Evolutionary conservation across 2,113 vertebrate genomes (phyloP).

Genomic region (Chaenocephalus aceratus): DNA sequence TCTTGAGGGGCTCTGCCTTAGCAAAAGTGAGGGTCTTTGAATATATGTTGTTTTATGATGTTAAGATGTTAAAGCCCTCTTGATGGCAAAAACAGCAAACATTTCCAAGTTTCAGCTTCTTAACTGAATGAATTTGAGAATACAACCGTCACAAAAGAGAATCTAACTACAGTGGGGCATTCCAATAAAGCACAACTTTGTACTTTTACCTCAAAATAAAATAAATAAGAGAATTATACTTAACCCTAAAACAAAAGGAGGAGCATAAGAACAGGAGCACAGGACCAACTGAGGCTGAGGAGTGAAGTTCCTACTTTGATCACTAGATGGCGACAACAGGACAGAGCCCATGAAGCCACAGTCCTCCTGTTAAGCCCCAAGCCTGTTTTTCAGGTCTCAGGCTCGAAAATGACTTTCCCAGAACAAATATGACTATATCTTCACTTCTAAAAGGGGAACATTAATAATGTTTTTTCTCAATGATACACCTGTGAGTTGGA

Average conservation of each 20-base stretch:
- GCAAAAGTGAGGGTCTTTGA: background rate
- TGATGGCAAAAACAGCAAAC: too few relatives aligned
- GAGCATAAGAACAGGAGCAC: too few relatives aligned
- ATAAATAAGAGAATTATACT: background rate
- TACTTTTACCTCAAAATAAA: background rate
- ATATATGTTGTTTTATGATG: background rate
- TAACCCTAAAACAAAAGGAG: background rate
- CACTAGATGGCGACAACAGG: conserved; percentile 47
- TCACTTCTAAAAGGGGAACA: too few relatives aligned
- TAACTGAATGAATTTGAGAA: background rate
- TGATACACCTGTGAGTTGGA: too few relatives aligned
- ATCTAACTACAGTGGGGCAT: background rate
- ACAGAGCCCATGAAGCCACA: background rate
- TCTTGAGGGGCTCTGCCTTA: background rate
- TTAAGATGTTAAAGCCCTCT: background rate
- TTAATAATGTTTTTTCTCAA: too few relatives aligned
- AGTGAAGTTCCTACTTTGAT: background rate
- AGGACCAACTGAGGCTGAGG: background rate
- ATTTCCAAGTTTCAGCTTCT: background rate
- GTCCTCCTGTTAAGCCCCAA: too few relatives aligned
- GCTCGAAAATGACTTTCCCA: too few relatives aligned
- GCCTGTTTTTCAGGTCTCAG: too few relatives aligned
- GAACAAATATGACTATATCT: too few relatives aligned
- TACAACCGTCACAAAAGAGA: background rate
- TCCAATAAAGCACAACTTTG: background rate